Evolutionary conservation across 2,113 vertebrate genomes (phyloP).

Genomic region (Brienomyrus brachyistius): DNA sequence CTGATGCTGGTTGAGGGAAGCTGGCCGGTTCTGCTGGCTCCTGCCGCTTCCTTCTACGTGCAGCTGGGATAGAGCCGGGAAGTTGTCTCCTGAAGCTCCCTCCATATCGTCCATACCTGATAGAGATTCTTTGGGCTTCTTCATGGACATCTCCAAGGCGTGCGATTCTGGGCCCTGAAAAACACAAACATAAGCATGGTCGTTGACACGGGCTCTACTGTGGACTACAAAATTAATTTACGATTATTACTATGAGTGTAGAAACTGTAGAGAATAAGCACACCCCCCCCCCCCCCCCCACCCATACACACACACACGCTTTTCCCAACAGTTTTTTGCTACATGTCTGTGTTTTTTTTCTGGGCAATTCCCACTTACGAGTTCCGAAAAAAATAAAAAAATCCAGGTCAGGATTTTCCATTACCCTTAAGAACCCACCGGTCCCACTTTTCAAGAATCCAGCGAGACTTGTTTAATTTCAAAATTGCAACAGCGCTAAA

Average conservation of each 20-base stretch:
- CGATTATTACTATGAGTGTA: background rate
- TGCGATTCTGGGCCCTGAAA: constrained; percentile 72
- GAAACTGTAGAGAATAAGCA: background rate
- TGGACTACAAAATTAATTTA: background rate
- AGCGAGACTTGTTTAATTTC: background rate
- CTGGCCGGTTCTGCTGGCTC: constrained; percentile 40
- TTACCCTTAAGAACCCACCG: background rate
- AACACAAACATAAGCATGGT: constrained; percentile 19
- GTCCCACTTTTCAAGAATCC: background rate
- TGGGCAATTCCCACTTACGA: background rate
- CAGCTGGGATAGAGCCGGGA: constrained; percentile 57
- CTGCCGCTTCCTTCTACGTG: constrained; percentile 31
- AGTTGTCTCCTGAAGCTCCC: constrained; percentile 69
- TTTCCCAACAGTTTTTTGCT: background rate
- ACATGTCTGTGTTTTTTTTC: no score
- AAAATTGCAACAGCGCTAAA: background rate
- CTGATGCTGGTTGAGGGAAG: constrained; percentile 46
- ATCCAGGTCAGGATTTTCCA: background rate
- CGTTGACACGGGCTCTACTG: background rate
- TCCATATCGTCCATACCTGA: constrained; percentile 64
- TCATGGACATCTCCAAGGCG: constrained; percentile 67
- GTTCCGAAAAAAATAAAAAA: background rate
- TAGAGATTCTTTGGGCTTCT: constrained; percentile 81
- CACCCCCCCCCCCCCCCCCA: background rate
- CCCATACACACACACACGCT: background rate